Conservation (phyloP, 2,888 invertebrate species). For the Frankliniella intonsa region DNA sequence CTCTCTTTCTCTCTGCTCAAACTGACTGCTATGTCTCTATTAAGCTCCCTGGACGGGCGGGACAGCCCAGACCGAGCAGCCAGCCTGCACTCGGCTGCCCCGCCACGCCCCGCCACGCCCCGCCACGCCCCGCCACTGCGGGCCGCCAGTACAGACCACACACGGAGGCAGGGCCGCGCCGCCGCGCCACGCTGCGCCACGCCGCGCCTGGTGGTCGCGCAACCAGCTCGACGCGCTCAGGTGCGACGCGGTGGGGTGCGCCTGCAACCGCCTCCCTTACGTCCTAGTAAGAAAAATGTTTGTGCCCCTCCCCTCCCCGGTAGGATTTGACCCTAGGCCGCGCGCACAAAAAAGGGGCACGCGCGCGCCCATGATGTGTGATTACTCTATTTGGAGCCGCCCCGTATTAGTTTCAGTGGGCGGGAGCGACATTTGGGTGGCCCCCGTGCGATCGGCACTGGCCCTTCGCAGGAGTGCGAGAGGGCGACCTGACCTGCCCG, state of each 20-base stretch:
- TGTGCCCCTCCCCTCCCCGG: too few species aligned
- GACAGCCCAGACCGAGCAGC: neutral
- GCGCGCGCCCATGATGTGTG: too few species aligned
- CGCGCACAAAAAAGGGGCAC: too few species aligned
- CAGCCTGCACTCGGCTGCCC: slow-evolving; percentile 5
- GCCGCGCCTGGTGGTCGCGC: neutral
- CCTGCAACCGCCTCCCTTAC: too few species aligned
- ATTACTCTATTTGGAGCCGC: too few species aligned
- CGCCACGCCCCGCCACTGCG: neutral
- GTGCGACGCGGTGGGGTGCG: neutral
- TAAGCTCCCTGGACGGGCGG: slow-evolving; percentile 18
- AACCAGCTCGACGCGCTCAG: neutral
- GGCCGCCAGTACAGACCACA: slow-evolving; percentile 11
- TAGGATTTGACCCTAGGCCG: too few species aligned
- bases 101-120: slow-evolving; percentile 6
- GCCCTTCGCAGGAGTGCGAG: too few species aligned
- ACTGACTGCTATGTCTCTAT: slow-evolving; percentile 26
- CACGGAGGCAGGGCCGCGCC: slow-evolving; percentile 7
- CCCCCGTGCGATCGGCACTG: too few species aligned
- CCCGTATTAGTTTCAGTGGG: too few species aligned
- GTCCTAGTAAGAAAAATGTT: too few species aligned
- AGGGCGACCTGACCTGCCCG: too few species aligned
- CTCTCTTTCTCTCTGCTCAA: slow-evolving; percentile 14
- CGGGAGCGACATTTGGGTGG: too few species aligned
- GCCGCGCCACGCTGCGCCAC: neutral